phyloP scores from a whole-genome alignment of 2,888 invertebrate genomes.

The Drosophila fulvimacula region DNA sequence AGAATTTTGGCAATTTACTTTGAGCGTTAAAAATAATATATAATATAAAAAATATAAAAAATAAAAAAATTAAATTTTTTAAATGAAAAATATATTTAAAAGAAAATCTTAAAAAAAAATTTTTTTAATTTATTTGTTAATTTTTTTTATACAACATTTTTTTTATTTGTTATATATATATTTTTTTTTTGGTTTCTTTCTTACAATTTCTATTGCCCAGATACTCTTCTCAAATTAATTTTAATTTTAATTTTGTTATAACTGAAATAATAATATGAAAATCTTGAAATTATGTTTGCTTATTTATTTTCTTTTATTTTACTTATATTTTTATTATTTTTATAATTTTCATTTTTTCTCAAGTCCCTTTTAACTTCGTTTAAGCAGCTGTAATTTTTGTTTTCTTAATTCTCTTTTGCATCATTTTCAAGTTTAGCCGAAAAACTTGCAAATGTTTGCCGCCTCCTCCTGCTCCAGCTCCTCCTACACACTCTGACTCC shows the following conservation, averaged over 20 bases:
- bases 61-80: neutral
- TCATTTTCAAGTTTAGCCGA: conserved; percentile 47
- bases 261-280: neutral
- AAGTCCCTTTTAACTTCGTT: neutral
- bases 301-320: neutral
- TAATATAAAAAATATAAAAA: neutral
- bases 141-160: too few species aligned
- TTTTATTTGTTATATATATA: too few species aligned
- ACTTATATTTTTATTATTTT: neutral
- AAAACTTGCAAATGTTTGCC: conserved; percentile 27
- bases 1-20: neutral
- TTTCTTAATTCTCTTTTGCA: conserved; percentile 19
- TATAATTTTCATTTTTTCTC: neutral
- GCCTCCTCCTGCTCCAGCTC: neutral
- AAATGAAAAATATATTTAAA: too few species aligned
- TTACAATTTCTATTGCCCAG: too few species aligned
- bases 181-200: too few species aligned
- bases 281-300: too few species aligned
- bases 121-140: too few species aligned
- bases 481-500: neutral
- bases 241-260: too few species aligned
- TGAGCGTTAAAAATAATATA: neutral
- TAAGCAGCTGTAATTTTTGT: conserved; percentile 7
- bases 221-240: too few species aligned
- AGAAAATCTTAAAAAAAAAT: too few species aligned